Base-by-base conservation (phyloP, 2,888 invertebrate genomes). In the Protonemura montana region DNA sequence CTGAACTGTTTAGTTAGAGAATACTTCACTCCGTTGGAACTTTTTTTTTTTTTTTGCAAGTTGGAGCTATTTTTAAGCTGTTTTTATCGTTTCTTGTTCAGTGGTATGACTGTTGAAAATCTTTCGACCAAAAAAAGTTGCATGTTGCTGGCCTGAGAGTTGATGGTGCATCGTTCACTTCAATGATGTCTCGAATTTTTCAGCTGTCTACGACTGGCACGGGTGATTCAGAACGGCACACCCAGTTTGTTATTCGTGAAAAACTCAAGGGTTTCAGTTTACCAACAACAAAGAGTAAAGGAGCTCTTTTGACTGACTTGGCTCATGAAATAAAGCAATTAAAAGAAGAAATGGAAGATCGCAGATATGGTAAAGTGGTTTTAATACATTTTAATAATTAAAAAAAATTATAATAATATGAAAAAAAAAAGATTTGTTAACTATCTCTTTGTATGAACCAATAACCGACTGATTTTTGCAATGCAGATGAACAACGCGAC, bases 231-330 rank as follows among this genome's bases (percentile, higher is more conserved):
- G 97, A 97, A 90, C 93, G 97, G 0, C 96, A 96, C 90, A 95
- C 96, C 94, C 97, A 97, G 91, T 95, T 95, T 89, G 94, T 95
- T 83, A 97, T 98, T 77, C 94, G 97, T 85, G 97, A 98, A 90
- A 95, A 97, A 89, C 94, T 98, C 87, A 94, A 96, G 80, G 96
- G 97, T 0, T 93, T 95, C 76, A 95, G 95, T 88, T 93, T 96
- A 86, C 96, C 96, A 0, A 95, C 96, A 0, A 97, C 97, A 0
- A 96, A 96, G 90, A 97, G 98, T 76, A 95, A 97, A 87, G 98
- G 97, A 6, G 95, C 96, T 0, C 91, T 98, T 21, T 93, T 98
- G 0, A 94, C 97, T 27, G 98, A 98, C 89, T 92, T 99, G 77
- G 96, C 97, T 0, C 94, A 96, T 82, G 98, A 98, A 89, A 94